phyloP scores from a whole-genome alignment of 2,113 vertebrate genomes.

The Rhombomys opimus region DNA sequence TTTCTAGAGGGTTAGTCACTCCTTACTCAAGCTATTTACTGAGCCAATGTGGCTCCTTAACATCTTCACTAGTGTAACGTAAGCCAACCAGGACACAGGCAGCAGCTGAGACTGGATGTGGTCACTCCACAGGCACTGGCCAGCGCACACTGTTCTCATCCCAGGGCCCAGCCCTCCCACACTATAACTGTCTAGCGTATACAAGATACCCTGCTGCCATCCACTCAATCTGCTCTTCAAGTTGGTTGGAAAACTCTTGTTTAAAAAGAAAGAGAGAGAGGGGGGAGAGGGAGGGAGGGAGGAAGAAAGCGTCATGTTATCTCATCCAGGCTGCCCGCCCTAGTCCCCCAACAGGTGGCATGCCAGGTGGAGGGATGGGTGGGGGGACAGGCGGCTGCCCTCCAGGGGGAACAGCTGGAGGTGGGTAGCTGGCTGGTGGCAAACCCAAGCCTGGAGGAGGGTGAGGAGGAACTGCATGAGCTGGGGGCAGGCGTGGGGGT shows the following conservation, averaged over 20 bases:
- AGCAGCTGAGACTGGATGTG: slow-evolving; percentile 67
- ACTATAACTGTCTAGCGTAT: slow-evolving; percentile 73
- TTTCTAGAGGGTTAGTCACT: slow-evolving; percentile 85
- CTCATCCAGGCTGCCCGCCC: slow-evolving; percentile 97
- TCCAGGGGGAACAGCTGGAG: slow-evolving; percentile 92
- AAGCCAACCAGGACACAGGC: slow-evolving; percentile 77
- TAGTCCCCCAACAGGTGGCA: slow-evolving; percentile 93
- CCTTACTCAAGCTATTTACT: slow-evolving; percentile 80
- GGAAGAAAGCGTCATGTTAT: slow-evolving; percentile 85
- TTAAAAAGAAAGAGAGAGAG: not conserved
- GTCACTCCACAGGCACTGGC: slow-evolving; percentile 72
- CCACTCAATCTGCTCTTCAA: slow-evolving; percentile 64
- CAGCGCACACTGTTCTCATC: slow-evolving; percentile 72
- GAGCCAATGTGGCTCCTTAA: slow-evolving; percentile 87
- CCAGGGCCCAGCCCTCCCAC: not conserved
- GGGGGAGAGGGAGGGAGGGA: not conserved
- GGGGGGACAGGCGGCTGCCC: slow-evolving; percentile 95
- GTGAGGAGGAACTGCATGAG: slow-evolving; percentile 90
- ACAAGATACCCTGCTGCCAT: slow-evolving; percentile 77
- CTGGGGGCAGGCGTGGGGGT: slow-evolving; percentile 91
- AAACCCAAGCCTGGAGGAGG: slow-evolving; percentile 94
- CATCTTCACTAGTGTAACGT: slow-evolving; percentile 78
- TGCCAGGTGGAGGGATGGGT: slow-evolving; percentile 93
- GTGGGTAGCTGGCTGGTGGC: slow-evolving; percentile 93
- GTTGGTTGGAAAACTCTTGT: slow-evolving; percentile 39